Evolutionary conservation across 2,113 vertebrate genomes (phyloP).

Genomic region (Progne subis): DNA sequence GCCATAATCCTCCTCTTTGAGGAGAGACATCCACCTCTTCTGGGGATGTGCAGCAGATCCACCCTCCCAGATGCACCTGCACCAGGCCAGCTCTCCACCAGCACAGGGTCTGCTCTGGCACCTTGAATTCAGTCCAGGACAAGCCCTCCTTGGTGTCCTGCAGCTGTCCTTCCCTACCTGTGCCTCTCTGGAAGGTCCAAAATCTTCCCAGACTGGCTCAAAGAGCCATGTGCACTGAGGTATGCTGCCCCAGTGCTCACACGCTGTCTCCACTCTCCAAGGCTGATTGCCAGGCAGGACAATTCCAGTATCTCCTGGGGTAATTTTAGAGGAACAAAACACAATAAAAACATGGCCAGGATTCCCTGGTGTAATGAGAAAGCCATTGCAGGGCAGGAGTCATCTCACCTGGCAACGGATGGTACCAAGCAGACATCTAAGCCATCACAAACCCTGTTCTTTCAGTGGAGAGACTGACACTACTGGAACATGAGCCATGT

Average conservation of each 20-base stretch:
- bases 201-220: background rate
- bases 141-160: background rate
- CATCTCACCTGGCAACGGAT: background rate
- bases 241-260: rapidly evolving
- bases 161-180: background rate
- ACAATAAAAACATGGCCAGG: background rate
- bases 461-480: background rate
- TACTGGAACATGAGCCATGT: background rate
- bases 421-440: background rate
- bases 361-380: background rate
- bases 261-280: background rate
- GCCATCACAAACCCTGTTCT: background rate
- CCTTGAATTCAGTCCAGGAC: background rate
- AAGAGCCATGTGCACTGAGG: rapidly evolving
- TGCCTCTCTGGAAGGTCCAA: background rate
- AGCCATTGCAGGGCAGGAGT: background rate
- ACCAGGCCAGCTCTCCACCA: background rate
- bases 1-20: background rate
- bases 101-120: background rate
- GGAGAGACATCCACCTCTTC: background rate
- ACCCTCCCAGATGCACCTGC: background rate
- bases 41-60: background rate
- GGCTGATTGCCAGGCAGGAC: background rate
- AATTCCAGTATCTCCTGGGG: background rate
- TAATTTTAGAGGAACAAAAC: background rate